phyloP scores from a whole-genome alignment of 2,113 vertebrate species.

The Limnothrissa miodon region DNA sequence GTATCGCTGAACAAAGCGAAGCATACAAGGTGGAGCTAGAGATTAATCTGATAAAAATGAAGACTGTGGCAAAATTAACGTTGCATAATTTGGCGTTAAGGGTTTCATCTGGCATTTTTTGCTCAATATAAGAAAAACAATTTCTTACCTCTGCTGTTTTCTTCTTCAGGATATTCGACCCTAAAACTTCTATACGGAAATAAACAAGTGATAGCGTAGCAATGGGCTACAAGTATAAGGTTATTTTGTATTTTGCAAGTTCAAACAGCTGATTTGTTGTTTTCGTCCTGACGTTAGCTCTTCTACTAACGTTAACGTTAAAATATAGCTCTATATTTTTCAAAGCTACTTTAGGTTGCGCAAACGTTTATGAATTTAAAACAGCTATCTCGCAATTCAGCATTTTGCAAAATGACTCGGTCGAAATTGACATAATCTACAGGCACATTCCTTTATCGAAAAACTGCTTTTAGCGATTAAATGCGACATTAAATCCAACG shows the following conservation, averaged over 20 bases:
- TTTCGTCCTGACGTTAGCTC: neutral
- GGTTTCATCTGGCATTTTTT: neutral
- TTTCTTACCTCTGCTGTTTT: neutral
- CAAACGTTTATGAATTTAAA: neutral
- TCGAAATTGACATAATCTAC: slow-evolving; percentile 62
- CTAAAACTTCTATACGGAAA: neutral
- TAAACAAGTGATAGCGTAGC: neutral
- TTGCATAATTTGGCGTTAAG: neutral
- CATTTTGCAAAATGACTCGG: slow-evolving; percentile 60
- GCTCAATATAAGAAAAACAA: neutral
- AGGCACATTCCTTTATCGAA: slow-evolving; percentile 60
- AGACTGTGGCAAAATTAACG: neutral
- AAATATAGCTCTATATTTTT: neutral
- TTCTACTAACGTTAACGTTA: neutral
- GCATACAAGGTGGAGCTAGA: neutral
- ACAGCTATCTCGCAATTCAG: slow-evolving; percentile 34
- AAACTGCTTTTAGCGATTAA: slow-evolving; percentile 66
- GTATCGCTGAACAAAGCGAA: neutral
- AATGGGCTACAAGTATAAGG: neutral
- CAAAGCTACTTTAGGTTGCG: neutral
- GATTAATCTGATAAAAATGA: neutral
- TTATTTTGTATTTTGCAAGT: neutral
- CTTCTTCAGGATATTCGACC: neutral
- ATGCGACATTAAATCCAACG: slow-evolving; percentile 66
- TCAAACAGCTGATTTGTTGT: slow-evolving; percentile 9